Base-by-base conservation (phyloP, 2,888 invertebrate species). In the Tinea pellionella region DNA sequence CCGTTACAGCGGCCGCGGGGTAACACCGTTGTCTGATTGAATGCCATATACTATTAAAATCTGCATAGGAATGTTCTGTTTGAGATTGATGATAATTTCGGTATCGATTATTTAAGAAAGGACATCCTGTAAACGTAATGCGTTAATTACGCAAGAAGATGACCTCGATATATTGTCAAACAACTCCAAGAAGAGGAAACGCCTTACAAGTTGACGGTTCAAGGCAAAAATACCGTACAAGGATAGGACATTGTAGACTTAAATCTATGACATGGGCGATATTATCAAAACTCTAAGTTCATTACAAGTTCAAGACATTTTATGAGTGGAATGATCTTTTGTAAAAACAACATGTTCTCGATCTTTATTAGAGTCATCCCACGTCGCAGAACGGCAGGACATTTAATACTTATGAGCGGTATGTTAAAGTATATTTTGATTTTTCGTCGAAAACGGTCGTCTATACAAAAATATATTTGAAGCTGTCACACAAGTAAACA, bases 11-110 rank as follows among this genome's bases (percentile, higher is more conserved):
- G 70, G 68, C 69, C 66, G 69, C 67, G 66, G 66, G 70, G 70
- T 71, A 70, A 67, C 73, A 76, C 75, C 76, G 81, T 75, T 78
- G 78, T 72, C 69, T 74, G 68, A 68, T 67, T 68, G 74, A 73
- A 73, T 71, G 66, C 63, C 61, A 60, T 65, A 59, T 59, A 59
- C 4, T 57, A 37, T 37, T 13, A 47, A 47, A 47, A 16, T 47
- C 15, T n/a, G 15, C 8, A 13, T 47, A 15, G n/a, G 13, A 16
- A 47, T 47, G n/a, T 47, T 47, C 13, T 47, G 15, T 47, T 15
- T 15, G 13, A 15, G 7, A 9, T 47, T 47, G 2, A 15, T 16
- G 13, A 47, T 47, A 47, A 15, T 47, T 47, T 8, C 8, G 1
- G 8, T 16, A 47, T 47, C 15, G 16, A 16, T 47, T 47, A 15